Base-by-base conservation (phyloP, 2,113 vertebrate genomes). In the Meriones unguiculatus region DNA sequence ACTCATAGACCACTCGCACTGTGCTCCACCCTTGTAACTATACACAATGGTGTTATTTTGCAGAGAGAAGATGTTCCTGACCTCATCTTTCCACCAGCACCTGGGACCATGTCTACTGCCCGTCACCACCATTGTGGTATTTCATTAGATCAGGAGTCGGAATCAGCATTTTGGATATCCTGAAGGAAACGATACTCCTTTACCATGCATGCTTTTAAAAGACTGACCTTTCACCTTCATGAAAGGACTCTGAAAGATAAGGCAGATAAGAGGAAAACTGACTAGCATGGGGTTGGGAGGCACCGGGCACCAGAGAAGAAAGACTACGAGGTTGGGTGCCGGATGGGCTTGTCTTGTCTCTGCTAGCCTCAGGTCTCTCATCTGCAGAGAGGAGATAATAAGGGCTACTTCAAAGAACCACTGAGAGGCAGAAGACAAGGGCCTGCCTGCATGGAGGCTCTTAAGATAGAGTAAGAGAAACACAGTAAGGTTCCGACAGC, bases 371-470 rank as follows among this genome's bases (percentile, higher is more conserved):
- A 35, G 73, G 24, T 41, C 73, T 92, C 81, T 87, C 38, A 13
- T 75, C 85, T 93, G 72, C 81, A 62, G 82, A 85, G 76, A 24
- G 65, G 65, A 94, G 73, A 90, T 59, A 62, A 35, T 18, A 32
- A 84, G 1, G 20, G 52, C 81, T 22, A 67, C 70, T 38, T 94
- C 64, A 92, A 78, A 84, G 57, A 87, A n/a, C 62, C 46, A 67
- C 0, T 38, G 20, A 12, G 59, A 87, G n/a, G 32, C 62, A 62
- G 20, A 90, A 24, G 54, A 50, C 0, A 24, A 57, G 62, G 32
- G n/a, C 17, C 38, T 1, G n/a, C 17, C 38, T 1, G 0, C 1
- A 12, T 0, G 62, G 77, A 87, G 67, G 59, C 41, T 82, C 81
- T 85, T 7, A n/a, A 20, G 52, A 65, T 4, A 69, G 57, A 2